Conservation (phyloP, 2,113 vertebrate genomes). For the Nibea coibor region DNA sequence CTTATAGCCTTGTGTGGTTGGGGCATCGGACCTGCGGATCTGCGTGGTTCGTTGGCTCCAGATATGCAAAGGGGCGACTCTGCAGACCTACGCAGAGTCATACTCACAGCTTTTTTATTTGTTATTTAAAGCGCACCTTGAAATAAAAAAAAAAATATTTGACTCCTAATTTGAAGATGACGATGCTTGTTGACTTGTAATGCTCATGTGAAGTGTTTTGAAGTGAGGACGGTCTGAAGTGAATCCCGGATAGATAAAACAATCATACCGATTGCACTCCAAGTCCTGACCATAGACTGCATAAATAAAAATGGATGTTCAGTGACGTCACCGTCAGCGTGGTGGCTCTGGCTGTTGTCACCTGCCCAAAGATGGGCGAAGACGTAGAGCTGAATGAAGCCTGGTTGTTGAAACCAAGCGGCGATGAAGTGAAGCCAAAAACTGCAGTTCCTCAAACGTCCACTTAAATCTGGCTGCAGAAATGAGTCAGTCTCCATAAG, state of each 20-base stretch:
- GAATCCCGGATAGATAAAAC: neutral
- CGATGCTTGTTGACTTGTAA: constrained; percentile 8
- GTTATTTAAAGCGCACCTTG: constrained; percentile 22
- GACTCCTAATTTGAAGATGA: constrained; percentile 14
- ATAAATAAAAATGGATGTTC: too few relatives aligned
- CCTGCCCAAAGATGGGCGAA: too few relatives aligned
- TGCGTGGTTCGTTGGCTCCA: constrained; percentile 45
- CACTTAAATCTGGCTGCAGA: too few relatives aligned
- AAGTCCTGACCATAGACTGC: neutral
- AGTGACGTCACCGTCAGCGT: too few relatives aligned
- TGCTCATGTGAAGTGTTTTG: constrained; percentile 20
- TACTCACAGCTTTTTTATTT: neutral
- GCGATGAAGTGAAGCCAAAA: too few relatives aligned
- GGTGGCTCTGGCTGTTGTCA: too few relatives aligned
- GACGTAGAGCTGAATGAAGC: too few relatives aligned
- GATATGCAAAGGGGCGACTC: constrained; percentile 36
- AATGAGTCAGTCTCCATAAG: too few relatives aligned
- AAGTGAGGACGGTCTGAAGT: neutral
- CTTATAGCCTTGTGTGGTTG: constrained; percentile 35
- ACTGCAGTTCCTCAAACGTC: too few relatives aligned
- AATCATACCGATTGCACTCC: neutral
- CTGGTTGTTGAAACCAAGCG: too few relatives aligned
- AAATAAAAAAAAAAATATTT: neutral
- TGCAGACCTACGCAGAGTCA: constrained; percentile 37
- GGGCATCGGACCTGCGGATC: constrained; percentile 38